phyloP scores from a whole-genome alignment of 2,113 vertebrate species.

The Hippocampus mohnikei region DNA sequence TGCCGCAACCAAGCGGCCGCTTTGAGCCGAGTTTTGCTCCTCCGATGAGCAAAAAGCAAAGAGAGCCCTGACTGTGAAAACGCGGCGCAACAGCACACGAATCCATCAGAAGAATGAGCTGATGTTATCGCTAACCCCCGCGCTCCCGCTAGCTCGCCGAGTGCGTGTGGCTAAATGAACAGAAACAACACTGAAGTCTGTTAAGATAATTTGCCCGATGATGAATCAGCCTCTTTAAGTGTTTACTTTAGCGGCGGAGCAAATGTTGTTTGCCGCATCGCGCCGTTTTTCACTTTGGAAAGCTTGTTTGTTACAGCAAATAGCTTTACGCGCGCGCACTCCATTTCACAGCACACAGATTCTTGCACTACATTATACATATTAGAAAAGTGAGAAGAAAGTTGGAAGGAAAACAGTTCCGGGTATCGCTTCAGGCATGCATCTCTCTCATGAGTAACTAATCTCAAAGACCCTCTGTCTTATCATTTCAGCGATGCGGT shows the following conservation, averaged over 20 bases:
- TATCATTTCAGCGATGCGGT: background rate
- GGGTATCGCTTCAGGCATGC: background rate
- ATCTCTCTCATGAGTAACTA: background rate
- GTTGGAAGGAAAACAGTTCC: background rate
- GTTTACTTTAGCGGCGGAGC: background rate
- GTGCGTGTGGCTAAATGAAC: background rate
- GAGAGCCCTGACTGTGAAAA: background rate
- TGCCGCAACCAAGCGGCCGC: background rate
- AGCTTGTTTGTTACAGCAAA: background rate
- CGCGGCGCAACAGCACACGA: background rate
- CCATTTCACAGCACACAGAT: background rate
- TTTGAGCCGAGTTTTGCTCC: background rate
- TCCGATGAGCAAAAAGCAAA: background rate
- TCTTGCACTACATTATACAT: background rate
- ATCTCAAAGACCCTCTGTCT: background rate
- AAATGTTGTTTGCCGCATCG: background rate
- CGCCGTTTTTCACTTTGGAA: constrained; percentile 1
- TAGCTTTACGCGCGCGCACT: background rate
- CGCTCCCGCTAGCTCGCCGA: background rate
- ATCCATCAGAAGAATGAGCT: constrained; percentile 5
- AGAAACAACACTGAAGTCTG: background rate
- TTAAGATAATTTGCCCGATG: background rate
- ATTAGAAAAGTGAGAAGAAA: background rate
- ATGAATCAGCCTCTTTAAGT: constrained; percentile 2
- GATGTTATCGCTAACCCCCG: background rate